Conservation (phyloP, 2,888 invertebrate species). For the Metellina segmentata region DNA sequence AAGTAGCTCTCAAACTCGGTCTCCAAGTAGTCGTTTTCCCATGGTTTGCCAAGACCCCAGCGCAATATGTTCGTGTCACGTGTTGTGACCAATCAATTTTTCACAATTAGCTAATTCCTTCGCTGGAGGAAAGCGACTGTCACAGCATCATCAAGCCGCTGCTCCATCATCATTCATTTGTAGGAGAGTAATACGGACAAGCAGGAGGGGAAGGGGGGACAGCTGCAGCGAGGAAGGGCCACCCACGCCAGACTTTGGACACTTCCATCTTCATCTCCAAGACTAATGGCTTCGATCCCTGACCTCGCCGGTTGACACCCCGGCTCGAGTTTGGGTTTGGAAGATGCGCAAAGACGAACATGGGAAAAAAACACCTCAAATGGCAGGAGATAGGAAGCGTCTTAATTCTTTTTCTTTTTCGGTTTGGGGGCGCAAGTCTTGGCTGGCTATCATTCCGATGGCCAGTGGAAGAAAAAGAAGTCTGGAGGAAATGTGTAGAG, state of each 20-base stretch:
- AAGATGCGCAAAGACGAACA: slow-evolving; percentile 12
- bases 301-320: slow-evolving; percentile 52
- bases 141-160: slow-evolving; percentile 34
- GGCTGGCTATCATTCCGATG: slow-evolving; percentile 18
- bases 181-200: slow-evolving; percentile 23
- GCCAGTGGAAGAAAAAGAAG: no score
- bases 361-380: slow-evolving; percentile 14
- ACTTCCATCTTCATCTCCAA: slow-evolving; percentile 63
- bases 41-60: neutral
- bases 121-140: slow-evolving; percentile 20
- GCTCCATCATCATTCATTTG: slow-evolving; percentile 46
- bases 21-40: no score
- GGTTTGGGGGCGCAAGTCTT: slow-evolving; percentile 11
- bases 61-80: slow-evolving; percentile 5
- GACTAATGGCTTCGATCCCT: slow-evolving; percentile 73
- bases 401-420: slow-evolving; percentile 7
- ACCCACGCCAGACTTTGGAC: slow-evolving; percentile 63
- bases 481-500: no score
- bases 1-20: no score
- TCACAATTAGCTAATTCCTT: slow-evolving; percentile 57
- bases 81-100: slow-evolving; percentile 36
- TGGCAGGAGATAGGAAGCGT: neutral
- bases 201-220: neutral
- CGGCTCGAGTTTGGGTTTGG: neutral
- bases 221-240: slow-evolving; percentile 15